Evolutionary conservation across 2,888 invertebrate species (phyloP), one percentile per base, ranked within the genome.

Genomic region (Villa cingulata): DNA sequence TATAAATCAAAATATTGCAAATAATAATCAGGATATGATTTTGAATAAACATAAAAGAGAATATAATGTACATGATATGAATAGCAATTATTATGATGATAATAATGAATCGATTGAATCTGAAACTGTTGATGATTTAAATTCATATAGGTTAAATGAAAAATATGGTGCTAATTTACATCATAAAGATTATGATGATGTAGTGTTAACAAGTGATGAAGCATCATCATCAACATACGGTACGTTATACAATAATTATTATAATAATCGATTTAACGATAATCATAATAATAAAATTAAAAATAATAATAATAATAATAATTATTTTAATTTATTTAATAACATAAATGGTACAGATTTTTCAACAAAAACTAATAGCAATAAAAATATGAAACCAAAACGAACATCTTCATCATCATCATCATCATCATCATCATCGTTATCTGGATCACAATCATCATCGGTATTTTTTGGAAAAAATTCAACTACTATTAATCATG

Each of bases 401-500:
- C 50, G 54, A 37, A 47, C 52, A 17, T 27, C 27, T 2, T 27
- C 27, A 27, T 32, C 29, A 32, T 32, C 12, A 32, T 12, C 29
- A 32, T 32, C 29, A 32, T 32, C 29, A 12, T 32, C 6, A 12
- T 32, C 29, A 12, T 29, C 29, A 29, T 29, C 29, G 12, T 10
- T 12, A 29, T 10, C 7, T 10, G 3, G 10, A 29, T 10, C 29
- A 29, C 3, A 5, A 29, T 12, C 29, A 32, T 12, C 29, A 32
- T 9, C 3, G 12, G 12, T 12, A 18, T 48, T 36, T 39, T 56
- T 53, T 37, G 54, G 48, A 19, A 53, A 53, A 46, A 54, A 53
- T 43, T 46, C 48, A 12, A 53, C 55, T 3, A 48, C 48, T 41
- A 53, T 55, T 15, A 57, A 56, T 10, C 56, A 58, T 45, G 60